Conservation (phyloP, 2,113 vertebrate species). For the Grus americana region DNA sequence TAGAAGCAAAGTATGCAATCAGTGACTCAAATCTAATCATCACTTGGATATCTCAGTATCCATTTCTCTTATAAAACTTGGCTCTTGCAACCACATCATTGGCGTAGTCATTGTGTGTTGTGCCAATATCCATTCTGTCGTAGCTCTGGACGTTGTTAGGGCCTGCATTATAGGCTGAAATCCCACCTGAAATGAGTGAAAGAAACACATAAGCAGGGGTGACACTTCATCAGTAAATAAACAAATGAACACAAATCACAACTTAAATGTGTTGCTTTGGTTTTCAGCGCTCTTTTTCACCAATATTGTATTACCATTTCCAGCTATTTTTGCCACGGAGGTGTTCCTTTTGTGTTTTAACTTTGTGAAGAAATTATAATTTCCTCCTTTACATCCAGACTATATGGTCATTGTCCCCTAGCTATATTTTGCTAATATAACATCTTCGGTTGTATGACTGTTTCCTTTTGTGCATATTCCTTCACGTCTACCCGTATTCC, state of each 20-base stretch:
- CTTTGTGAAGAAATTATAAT: background rate
- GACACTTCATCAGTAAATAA: background rate
- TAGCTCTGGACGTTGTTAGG: conserved; percentile 7
- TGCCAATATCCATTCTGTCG: background rate
- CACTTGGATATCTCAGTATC: background rate
- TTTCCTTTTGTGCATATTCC: background rate
- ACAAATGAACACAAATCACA: background rate
- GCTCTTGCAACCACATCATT: conserved; percentile 50
- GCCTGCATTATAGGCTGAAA: conserved; percentile 63
- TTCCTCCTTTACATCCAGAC: background rate
- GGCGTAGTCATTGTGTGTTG: conserved; percentile 33
- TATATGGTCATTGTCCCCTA: background rate
- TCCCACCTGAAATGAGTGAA: conserved; percentile 30
- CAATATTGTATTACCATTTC: background rate
- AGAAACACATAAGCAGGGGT: background rate
- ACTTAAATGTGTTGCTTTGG: background rate
- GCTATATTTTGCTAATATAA: background rate
- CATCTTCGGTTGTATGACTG: background rate
- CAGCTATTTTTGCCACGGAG: background rate
- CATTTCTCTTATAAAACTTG: conserved; percentile 45
- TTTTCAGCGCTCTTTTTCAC: background rate
- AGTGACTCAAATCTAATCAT: background rate
- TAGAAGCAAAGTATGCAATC: background rate
- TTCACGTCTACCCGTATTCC: background rate
- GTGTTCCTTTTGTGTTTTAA: background rate